These are phyloP conservation scores for Sebastes minor DNA, from an alignment of 2,797 vertebrate species.

Conservation along the genomic window DNA sequence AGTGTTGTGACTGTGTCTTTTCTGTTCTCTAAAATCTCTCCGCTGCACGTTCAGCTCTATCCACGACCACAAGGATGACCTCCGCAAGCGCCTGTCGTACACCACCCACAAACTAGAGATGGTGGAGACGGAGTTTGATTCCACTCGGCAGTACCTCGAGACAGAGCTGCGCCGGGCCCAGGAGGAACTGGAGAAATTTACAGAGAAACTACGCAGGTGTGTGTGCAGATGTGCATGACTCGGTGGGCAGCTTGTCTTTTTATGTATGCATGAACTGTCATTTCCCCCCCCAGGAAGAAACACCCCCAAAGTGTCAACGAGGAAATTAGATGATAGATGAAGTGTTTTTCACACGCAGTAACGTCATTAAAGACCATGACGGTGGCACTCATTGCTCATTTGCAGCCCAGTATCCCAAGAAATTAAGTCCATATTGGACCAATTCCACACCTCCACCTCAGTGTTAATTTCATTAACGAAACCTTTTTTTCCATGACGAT, in stretches of 20 bases:
- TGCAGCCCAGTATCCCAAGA: neutral
- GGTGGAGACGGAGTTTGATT: slow-evolving; percentile 94
- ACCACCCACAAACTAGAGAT: slow-evolving; percentile 95
- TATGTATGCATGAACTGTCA: neutral
- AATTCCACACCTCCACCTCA: neutral
- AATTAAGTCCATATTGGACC: neutral
- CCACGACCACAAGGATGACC: slow-evolving; percentile 97
- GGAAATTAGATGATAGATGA: neutral
- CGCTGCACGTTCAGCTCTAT: slow-evolving; percentile 83
- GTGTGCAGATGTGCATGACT: neutral
- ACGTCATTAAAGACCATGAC: neutral
- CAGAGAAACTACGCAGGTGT: slow-evolving; percentile 94
- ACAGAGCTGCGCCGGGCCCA: slow-evolving; percentile 93
- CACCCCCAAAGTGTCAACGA: neutral
- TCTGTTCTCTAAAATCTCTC: slow-evolving; percentile 22
- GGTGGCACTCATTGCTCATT: neutral
- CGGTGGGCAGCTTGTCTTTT: neutral
- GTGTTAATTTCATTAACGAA: no score
- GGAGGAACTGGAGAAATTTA: slow-evolving; percentile 96
- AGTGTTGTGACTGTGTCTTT: slow-evolving; percentile 1
- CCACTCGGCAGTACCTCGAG: slow-evolving; percentile 95
- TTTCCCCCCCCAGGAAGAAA: neutral
- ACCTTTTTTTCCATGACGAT: no score
- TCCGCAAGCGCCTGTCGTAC: slow-evolving; percentile 93
- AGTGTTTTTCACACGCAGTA: neutral